Conservation (phyloP, 2,888 invertebrate genomes). For the Drosophila mettleri region DNA sequence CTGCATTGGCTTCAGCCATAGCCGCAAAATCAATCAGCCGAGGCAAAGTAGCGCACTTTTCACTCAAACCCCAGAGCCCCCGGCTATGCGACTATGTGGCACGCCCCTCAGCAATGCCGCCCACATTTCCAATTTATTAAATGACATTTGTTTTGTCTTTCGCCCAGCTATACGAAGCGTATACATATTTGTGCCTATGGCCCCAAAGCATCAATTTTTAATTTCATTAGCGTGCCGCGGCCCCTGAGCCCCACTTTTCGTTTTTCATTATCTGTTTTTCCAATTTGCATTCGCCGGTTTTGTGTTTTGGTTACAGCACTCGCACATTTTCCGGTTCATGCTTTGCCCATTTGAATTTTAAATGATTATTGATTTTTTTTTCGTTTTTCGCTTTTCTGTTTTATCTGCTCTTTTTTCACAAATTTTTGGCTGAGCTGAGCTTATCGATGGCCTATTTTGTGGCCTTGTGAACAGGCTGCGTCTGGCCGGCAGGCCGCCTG, state of each 20-base stretch:
- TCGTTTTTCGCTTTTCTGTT: background rate
- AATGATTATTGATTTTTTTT: conserved; percentile 73
- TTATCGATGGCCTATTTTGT: conserved; percentile 48
- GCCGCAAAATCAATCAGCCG: conserved; percentile 77
- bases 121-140: conserved; percentile 75
- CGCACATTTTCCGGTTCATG: conserved; percentile 77
- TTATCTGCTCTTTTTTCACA: conserved; percentile 2
- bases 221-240: conserved; percentile 73
- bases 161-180: conserved; percentile 6
- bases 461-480: conserved; percentile 37
- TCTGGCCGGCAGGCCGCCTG: background rate
- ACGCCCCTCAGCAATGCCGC: conserved; percentile 10
- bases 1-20: conserved; percentile 22
- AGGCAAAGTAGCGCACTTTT: conserved; percentile 44
- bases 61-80: background rate
- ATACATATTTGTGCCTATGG: conserved; percentile 50
- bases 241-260: conserved; percentile 52
- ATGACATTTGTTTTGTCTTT: conserved; percentile 71
- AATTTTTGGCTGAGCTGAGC: conserved; percentile 17
- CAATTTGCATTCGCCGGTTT: conserved; percentile 74
- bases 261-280: conserved; percentile 80
- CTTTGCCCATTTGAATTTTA: conserved; percentile 76
- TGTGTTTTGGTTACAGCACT: conserved; percentile 53
- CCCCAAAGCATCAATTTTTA: conserved; percentile 80
- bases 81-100: background rate